Base-by-base conservation (phyloP, 2,888 invertebrate species). In the Arge pagana region DNA sequence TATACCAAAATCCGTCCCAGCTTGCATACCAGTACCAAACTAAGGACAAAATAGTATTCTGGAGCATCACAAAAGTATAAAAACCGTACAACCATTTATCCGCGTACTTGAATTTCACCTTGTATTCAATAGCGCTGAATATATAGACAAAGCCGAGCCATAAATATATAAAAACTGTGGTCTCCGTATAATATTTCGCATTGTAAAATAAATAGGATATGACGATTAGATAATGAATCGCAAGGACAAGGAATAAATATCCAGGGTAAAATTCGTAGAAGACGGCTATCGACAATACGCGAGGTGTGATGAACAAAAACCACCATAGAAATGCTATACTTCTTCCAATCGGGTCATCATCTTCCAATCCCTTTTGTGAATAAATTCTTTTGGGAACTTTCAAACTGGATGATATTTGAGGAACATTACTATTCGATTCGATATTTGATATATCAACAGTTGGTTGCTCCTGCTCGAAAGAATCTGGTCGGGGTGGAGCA, bases 71-170 rank as follows among this genome's bases (percentile, higher is more conserved):
- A 37, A 89, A 78, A 45, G 82, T 70, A 65, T 88, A 83, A 78
- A 86, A 91, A 43, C 83, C 81, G 57, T 82, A 77, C 63, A 89
- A 85, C 82, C 89, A 87, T 48, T 84, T 79, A 3, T 85, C 83
- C 15, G 88, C 83, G 65, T 86, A 85, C 59, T 85, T 85, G 70
- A 90, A 90, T 72, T 86, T 85, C 50, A 90, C 83, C 70, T 89
- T 87, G 64, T 90, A 89, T 76, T 91, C 91, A 67, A 91, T 84
- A 36, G 90, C 78, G 65, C 88, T 86, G 70, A 90, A 87, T 49
- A 89, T 80, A 66, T 88, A 90, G 56, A 90, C 81, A 60, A 88
- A 83, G 10, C 87, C 87, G 13, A 90, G 81, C 69, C 89, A 85
- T 55, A 89, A 67, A 50, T 71, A 72, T 10, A 76, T 67, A 24